phyloP scores from a whole-genome alignment of 2,888 invertebrate genomes.

The Entomobrya multifasciata region DNA sequence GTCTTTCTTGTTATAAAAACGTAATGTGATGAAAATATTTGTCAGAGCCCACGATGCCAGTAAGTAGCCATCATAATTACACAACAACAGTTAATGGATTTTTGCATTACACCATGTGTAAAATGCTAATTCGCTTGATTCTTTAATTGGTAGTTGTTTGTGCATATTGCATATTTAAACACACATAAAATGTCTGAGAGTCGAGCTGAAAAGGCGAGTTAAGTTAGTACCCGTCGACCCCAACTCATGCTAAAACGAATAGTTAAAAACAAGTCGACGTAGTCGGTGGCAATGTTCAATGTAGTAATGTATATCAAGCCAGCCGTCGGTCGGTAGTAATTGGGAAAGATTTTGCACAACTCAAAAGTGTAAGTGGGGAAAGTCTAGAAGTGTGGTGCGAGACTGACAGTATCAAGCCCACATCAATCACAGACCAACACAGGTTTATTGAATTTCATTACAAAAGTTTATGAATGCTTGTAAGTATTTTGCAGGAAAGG shows the following conservation, averaged over 20 bases:
- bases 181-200: no score
- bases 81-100: no score
- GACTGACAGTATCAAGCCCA: constrained; percentile 66
- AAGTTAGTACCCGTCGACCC: no score
- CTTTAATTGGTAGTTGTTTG: constrained; percentile 35
- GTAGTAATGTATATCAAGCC: background rate
- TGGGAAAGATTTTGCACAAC: constrained; percentile 40
- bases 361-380: constrained; percentile 42
- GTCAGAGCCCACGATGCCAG: constrained; percentile 46
- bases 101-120: background rate
- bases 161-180: constrained; percentile 3
- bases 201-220: no score
- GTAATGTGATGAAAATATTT: constrained; percentile 66
- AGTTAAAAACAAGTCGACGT: background rate
- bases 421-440: constrained; percentile 67
- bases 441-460: constrained; percentile 71
- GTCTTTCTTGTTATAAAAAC: constrained; percentile 56
- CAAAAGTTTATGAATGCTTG: constrained; percentile 54
- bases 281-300: background rate
- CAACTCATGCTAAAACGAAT: no score
- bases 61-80: constrained; percentile 32
- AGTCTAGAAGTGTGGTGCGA: constrained; percentile 40
- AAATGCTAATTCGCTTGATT: background rate
- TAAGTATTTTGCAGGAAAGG: background rate
- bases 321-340: constrained; percentile 3